A percentile compares a stretch with the other conserved stretches of the same genome.
Conservation (phyloP, 2,888 invertebrate species). For the Drosophila histrio region DNA sequence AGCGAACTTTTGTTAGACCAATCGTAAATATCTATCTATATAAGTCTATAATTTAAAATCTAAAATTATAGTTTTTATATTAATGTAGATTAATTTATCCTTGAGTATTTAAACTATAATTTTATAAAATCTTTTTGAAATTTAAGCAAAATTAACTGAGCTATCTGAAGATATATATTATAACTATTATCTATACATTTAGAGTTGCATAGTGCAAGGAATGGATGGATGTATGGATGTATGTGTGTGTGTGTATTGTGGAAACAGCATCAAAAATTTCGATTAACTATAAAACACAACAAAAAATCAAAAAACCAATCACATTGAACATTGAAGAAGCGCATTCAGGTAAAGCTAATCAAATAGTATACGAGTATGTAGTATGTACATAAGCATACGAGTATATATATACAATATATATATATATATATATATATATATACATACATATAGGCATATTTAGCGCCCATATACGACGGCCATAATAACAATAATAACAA, state of each 20-base stretch:
- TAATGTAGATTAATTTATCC: neutral
- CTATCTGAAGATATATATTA: neutral
- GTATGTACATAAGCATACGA: too few species aligned
- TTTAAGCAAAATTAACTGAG: neutral
- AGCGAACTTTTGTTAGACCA: too few species aligned
- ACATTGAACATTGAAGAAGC: conserved; percentile 39
- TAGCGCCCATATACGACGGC: conserved; percentile 1
- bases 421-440: conserved; percentile 6
- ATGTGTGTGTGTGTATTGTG: neutral
- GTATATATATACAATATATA: conserved; percentile 18
- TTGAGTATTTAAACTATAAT: neutral
- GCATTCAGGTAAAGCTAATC: conserved; percentile 42
- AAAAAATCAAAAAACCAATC: conserved; percentile 26
- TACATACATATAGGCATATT: conserved; percentile 3
- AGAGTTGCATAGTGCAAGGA: conserved; percentile 9
- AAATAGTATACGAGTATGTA: conserved; percentile 25
- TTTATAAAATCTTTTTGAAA: neutral
- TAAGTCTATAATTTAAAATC: too few species aligned
- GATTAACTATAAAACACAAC: conserved; percentile 9
- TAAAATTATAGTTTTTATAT: too few species aligned
- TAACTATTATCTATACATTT: neutral
- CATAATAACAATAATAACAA: conserved; percentile 7
- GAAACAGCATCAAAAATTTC: conserved; percentile 4
- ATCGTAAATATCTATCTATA: too few species aligned
- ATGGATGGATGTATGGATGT: neutral